Evolutionary conservation across 2,888 invertebrate species (phyloP).

Genomic region (Amphipyra berbera): DNA sequence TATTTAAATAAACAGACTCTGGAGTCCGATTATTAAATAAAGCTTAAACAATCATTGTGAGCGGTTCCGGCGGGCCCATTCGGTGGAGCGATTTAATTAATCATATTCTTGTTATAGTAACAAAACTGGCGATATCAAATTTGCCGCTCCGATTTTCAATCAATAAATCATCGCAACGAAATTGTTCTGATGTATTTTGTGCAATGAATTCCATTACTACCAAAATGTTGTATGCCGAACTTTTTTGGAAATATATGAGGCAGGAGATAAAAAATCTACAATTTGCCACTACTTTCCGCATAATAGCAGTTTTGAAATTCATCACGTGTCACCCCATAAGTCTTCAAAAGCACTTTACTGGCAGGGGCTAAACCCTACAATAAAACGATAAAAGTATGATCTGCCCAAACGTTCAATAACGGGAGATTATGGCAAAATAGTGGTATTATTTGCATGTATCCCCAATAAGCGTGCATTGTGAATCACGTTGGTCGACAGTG

Average conservation of each 20-base stretch:
- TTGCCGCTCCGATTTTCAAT: slow-evolving; percentile 41
- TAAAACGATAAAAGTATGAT: slow-evolving; percentile 53
- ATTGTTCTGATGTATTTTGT: slow-evolving; percentile 40
- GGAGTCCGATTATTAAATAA: slow-evolving; percentile 50
- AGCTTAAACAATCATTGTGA: slow-evolving; percentile 46
- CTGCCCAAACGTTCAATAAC: slow-evolving; percentile 48
- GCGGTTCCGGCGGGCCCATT: slow-evolving; percentile 36
- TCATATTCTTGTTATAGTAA: slow-evolving; percentile 52
- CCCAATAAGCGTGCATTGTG: slow-evolving; percentile 48
- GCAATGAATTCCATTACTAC: slow-evolving; percentile 13
- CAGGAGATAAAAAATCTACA: slow-evolving; percentile 7
- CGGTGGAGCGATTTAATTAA: slow-evolving; percentile 47
- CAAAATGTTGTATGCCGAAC: slow-evolving; percentile 1
- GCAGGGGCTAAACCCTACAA: slow-evolving; percentile 39
- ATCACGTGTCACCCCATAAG: slow-evolving; percentile 40
- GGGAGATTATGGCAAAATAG: slow-evolving; percentile 55
- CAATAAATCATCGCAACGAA: slow-evolving; percentile 48
- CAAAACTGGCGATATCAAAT: slow-evolving; percentile 51
- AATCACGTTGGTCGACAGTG: slow-evolving; percentile 66
- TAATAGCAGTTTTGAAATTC: slow-evolving; percentile 51
- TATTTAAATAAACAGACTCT: slow-evolving; percentile 40
- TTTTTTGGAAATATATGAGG: slow-evolving; percentile 9
- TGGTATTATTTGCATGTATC: slow-evolving; percentile 55
- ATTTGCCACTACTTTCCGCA: slow-evolving; percentile 35
- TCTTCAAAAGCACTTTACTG: slow-evolving; percentile 45